Evolutionary conservation across 2,113 vertebrate genomes (phyloP).

Genomic region (Ochotona curzoniae): DNA sequence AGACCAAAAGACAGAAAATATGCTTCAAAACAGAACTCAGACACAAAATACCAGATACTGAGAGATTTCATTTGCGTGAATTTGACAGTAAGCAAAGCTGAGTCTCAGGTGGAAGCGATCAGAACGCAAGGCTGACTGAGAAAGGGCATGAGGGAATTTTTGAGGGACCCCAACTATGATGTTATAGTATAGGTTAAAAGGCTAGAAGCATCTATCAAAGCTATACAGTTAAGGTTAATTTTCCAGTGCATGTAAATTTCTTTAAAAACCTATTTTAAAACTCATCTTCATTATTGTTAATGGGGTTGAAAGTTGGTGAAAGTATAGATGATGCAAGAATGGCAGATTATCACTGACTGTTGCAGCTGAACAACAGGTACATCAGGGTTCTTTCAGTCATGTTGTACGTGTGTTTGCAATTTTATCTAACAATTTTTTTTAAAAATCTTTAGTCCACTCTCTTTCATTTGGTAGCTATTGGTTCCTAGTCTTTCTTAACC

Average conservation of each 20-base stretch:
- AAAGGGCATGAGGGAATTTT: background rate
- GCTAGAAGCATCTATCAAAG: background rate
- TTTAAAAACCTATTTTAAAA: background rate
- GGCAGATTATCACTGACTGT: background rate
- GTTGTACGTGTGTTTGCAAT: background rate
- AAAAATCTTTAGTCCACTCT: background rate
- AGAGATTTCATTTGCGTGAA: background rate
- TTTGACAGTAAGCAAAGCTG: constrained; percentile 5
- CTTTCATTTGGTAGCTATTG: background rate
- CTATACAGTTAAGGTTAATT: background rate
- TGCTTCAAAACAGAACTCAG: background rate
- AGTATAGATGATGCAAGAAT: background rate
- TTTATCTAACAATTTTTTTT: constrained; percentile 18
- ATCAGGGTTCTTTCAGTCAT: background rate
- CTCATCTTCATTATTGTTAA: background rate
- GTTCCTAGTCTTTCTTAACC: background rate
- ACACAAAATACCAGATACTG: background rate
- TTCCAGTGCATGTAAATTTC: background rate
- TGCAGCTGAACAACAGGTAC: background rate
- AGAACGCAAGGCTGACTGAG: background rate
- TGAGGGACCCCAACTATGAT: background rate
- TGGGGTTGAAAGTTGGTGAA: background rate
- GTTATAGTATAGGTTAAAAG: background rate
- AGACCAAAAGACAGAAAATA: background rate
- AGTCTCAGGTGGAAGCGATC: background rate